phyloP scores from a whole-genome alignment of 1,140 invertebrate species.

The Musca vetustissima region DNA sequence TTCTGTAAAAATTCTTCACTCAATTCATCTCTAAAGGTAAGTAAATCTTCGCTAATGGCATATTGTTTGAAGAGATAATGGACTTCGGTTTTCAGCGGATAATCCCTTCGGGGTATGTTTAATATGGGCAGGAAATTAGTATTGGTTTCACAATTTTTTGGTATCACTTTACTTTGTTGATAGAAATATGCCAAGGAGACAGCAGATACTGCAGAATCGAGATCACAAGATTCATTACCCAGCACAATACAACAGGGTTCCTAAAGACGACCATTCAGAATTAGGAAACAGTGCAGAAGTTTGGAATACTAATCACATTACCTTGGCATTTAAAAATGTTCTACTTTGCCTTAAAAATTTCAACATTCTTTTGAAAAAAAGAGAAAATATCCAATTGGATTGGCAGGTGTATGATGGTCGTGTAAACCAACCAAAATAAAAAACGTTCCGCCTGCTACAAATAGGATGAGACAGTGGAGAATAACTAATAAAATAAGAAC shows the following conservation, averaged over 20 bases:
- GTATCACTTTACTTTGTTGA: conserved; percentile 34
- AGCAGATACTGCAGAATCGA: conserved; percentile 69
- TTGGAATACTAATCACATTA: too few relatives aligned
- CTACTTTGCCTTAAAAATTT: too few relatives aligned
- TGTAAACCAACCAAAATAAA: too few relatives aligned
- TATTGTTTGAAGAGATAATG: conserved; percentile 62
- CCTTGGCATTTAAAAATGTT: too few relatives aligned
- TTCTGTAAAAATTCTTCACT: conserved; percentile 54
- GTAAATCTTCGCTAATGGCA: conserved; percentile 55
- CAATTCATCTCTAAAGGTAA: conserved; percentile 62
- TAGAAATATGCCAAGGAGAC: conserved; percentile 62
- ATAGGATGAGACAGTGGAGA: too few relatives aligned
- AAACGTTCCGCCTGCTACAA: too few relatives aligned
- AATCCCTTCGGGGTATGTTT: conserved; percentile 66
- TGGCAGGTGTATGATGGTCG: too few relatives aligned
- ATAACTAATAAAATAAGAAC: too few relatives aligned
- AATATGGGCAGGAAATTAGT: conserved; percentile 63
- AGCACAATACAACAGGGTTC: conserved; percentile 58
- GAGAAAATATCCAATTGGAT: too few relatives aligned
- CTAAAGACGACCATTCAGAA: neutral
- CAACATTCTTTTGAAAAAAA: too few relatives aligned
- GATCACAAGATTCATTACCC: conserved; percentile 72
- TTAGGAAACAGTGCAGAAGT: too few relatives aligned
- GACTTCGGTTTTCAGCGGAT: conserved; percentile 70
- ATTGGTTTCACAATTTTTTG: neutral